Evolutionary conservation across 2,888 invertebrate species (phyloP).

Genomic region (Amphimallon solstitiale): DNA sequence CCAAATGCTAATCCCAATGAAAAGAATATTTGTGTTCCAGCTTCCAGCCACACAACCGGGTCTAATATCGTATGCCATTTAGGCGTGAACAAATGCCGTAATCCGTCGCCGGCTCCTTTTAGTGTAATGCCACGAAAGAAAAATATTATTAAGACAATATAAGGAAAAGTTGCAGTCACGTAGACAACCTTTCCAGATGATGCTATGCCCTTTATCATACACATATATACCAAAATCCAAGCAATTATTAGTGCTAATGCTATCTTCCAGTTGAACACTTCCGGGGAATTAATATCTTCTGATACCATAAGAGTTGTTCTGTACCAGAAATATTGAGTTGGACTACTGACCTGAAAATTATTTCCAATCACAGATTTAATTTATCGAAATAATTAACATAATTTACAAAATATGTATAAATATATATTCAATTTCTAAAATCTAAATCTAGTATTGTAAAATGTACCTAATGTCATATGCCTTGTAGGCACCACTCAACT

Average conservation of each 20-base stretch:
- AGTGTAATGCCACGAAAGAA: slow-evolving; percentile 94
- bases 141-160: slow-evolving; percentile 93
- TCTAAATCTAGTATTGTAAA: no score
- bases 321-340: slow-evolving; percentile 96
- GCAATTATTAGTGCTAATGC: slow-evolving; percentile 86
- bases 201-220: slow-evolving; percentile 98
- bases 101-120: slow-evolving; percentile 83
- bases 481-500: no score
- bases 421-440: no score
- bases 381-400: no score
- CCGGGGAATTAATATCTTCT: slow-evolving; percentile 85
- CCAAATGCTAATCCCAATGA: slow-evolving; percentile 96
- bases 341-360: slow-evolving; percentile 79
- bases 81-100: slow-evolving; percentile 90
- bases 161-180: slow-evolving; percentile 96
- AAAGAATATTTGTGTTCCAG: slow-evolving; percentile 97
- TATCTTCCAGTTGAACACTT: slow-evolving; percentile 92
- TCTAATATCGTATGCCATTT: slow-evolving; percentile 91
- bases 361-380: no score
- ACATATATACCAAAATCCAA: slow-evolving; percentile 94
- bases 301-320: slow-evolving; percentile 91
- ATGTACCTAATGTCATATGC: no score
- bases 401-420: no score
- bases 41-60: slow-evolving; percentile 97
- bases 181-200: slow-evolving; percentile 97